Conservation (phyloP, 2,113 vertebrate genomes). For the Triplophysa tibetana region DNA sequence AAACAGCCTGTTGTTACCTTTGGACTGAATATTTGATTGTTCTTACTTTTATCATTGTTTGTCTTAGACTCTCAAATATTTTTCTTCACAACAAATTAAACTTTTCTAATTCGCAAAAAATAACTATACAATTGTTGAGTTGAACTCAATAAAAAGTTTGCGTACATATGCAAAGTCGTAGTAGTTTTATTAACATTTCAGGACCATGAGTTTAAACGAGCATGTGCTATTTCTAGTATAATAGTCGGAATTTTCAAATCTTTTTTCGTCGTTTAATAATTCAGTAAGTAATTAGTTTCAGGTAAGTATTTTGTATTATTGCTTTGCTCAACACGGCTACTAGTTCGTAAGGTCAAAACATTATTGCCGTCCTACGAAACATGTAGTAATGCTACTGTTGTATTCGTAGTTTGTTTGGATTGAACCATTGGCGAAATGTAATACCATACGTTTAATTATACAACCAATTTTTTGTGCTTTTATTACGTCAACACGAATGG, state of each 20-base stretch:
- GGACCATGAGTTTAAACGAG: background rate
- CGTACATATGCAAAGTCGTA: background rate
- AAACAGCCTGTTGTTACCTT: background rate
- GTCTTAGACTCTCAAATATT: background rate
- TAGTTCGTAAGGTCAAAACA: conserved; percentile 31
- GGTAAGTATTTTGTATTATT: conserved; percentile 4
- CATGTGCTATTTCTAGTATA: background rate
- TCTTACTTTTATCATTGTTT: conserved; percentile 12
- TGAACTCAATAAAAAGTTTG: background rate
- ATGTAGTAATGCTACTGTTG: background rate
- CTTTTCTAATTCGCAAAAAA: background rate
- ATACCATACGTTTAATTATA: background rate
- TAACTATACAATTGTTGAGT: background rate
- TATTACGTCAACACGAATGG: conserved; percentile 12
- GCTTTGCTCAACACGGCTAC: conserved; percentile 11
- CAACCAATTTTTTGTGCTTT: conserved; percentile 8
- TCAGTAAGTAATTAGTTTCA: background rate
- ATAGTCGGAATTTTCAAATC: background rate
- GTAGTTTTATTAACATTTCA: background rate
- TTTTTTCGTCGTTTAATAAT: background rate
- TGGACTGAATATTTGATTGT: conserved; percentile 1
- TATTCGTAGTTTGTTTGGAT: conserved; percentile 1
- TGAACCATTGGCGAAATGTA: background rate
- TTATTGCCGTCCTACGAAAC: conserved; percentile 6
- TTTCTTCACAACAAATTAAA: background rate